These are phyloP conservation scores for Aldrovandia affinis DNA, from an alignment of 2,797 vertebrate genomes.

Conservation along the genomic window DNA sequence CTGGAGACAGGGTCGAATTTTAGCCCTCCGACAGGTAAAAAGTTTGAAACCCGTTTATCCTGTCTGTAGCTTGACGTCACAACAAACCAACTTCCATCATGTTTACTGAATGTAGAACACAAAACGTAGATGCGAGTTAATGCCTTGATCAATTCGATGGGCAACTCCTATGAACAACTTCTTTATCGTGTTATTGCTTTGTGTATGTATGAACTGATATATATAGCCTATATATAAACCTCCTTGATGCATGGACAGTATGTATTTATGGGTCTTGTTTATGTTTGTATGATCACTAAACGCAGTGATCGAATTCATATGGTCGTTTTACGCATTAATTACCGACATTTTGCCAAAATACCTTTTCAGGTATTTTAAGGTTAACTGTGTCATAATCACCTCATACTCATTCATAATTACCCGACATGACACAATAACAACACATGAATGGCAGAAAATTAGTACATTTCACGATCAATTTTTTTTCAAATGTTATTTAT, in stretches of 20 bases:
- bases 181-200: too few relatives aligned
- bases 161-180: not conserved
- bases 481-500: too few relatives aligned
- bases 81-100: not conserved
- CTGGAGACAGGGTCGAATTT: slow-evolving; percentile 11
- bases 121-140: not conserved
- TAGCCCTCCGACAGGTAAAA: slow-evolving; percentile 50
- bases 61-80: slow-evolving; percentile 30
- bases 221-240: not conserved
- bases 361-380: not conserved
- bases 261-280: not conserved
- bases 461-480: too few relatives aligned
- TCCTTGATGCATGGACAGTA: not conserved
- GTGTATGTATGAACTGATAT: not conserved
- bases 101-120: not conserved
- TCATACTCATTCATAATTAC: too few relatives aligned
- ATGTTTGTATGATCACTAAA: not conserved
- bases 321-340: not conserved
- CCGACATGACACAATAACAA: too few relatives aligned
- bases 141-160: not conserved
- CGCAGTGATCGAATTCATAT: too few relatives aligned
- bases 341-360: too few relatives aligned
- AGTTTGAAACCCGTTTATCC: slow-evolving; percentile 28
- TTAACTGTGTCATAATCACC: too few relatives aligned
- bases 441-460: too few relatives aligned